Evolutionary conservation across 1,140 invertebrate species (phyloP), one percentile per base, ranked within the genome.

Genomic region (Aphelinus certus): DNA sequence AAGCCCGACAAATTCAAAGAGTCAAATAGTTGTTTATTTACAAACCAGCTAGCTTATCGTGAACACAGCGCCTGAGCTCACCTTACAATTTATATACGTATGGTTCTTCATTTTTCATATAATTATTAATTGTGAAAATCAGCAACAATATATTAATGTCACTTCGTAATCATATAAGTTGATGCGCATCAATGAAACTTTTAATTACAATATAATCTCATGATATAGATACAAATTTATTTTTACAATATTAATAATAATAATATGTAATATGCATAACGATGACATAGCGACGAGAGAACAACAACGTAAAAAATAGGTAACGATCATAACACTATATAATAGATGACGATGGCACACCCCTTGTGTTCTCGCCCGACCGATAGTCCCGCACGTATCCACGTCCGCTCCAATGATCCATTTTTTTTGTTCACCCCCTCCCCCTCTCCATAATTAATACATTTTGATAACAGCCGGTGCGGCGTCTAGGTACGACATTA

Each of bases 21-120:
- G 82, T 87, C 85, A 86, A 86, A 86, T 87, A 84, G 81, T 88
- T 84, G 26, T 26, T 87, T 88, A 88, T 88, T 88, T 88, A 87
- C 86, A 88, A 88, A 88, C 81, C 84, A 87, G 84, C 84, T 86
- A 86, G 82, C 81, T 85, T 84, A 82, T 86, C 82, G 80, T 85
- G 84, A 87, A 84, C 82, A 84, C 81, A 86, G 83, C 84, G 80
- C 81, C 26, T 82, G 81, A 83, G 84, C 82, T 84, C 80, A 81
- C 83, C 79, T 80, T 86, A 87, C 82, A 87, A 85, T 87, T 81
- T 81, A 71, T 80, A 77, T 80, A 75, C 77, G 78, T 86, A 83
- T 84, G 82, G 80, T 82, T 83, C 71, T 75, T 80, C 63, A 78
- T 80, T 78, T 80, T 75, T 81, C 76, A 75, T 81, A 76, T 81